Evolutionary conservation across 2,888 invertebrate species (phyloP).

Genomic region (Sarcophaga carnaria): DNA sequence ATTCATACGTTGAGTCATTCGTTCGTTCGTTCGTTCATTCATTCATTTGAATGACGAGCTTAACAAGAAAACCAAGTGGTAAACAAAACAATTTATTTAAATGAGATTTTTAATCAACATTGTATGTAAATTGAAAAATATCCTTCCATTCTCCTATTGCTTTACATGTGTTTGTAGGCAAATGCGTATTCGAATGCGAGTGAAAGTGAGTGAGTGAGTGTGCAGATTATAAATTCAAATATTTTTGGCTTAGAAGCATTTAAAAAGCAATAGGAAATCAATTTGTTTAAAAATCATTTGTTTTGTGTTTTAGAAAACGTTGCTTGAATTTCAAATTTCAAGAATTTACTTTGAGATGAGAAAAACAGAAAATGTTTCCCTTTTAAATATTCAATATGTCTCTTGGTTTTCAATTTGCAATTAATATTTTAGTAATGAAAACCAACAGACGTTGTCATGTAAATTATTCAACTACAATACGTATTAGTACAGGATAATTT

Average conservation of each 20-base stretch:
- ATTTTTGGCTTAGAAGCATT: neutral
- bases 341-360: too few relatives aligned
- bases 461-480: too few relatives aligned
- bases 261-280: conserved; percentile 11
- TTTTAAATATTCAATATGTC: too few relatives aligned
- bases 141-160: too few relatives aligned
- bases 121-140: conserved; percentile 36
- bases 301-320: neutral
- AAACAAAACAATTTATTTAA: conserved; percentile 57
- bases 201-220: neutral
- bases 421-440: too few relatives aligned
- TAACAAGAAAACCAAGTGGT: conserved; percentile 13
- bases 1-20: neutral
- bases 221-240: neutral
- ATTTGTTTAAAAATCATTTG: neutral
- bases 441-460: too few relatives aligned
- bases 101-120: conserved; percentile 53
- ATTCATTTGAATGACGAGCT: neutral
- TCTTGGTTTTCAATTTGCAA: too few relatives aligned
- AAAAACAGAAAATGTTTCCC: too few relatives aligned
- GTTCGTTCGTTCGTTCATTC: neutral
- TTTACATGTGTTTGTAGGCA: too few relatives aligned
- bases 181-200: neutral
- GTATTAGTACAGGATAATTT: too few relatives aligned
- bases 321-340: too few relatives aligned